phyloP scores from a whole-genome alignment of 2,113 vertebrate species.

The Gracilinanus agilis region DNA sequence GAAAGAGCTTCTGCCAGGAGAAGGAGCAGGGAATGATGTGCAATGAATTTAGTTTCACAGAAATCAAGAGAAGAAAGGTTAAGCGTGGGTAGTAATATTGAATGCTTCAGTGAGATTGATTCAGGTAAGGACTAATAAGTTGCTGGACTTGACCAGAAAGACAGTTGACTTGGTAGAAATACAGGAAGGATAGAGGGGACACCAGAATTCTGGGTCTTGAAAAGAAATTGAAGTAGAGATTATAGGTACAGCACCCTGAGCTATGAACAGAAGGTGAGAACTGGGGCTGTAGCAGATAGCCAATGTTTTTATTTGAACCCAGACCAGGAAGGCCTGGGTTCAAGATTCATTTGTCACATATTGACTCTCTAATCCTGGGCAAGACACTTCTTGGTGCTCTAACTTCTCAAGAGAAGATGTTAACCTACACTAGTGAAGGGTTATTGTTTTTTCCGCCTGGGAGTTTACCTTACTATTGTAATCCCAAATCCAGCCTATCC shows the following conservation, averaged over 20 bases:
- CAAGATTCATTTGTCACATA: not conserved
- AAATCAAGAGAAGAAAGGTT: not conserved
- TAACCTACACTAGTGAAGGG: not conserved
- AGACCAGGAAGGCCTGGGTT: not conserved
- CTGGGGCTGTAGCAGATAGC: not conserved
- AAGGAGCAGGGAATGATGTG: not conserved
- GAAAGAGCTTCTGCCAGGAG: not conserved
- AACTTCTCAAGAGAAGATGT: not conserved
- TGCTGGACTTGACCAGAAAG: not conserved
- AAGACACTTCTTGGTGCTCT: not conserved
- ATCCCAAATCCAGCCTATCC: not conserved
- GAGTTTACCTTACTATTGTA: not conserved
- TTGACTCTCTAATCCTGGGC: not conserved
- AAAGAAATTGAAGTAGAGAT: not conserved
- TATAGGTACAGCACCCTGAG: too few species aligned
- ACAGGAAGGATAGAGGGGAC: not conserved
- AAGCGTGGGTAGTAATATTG: not conserved
- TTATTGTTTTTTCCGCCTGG: not conserved
- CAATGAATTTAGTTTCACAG: not conserved
- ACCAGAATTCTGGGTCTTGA: not conserved
- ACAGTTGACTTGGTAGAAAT: not conserved
- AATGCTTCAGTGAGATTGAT: not conserved
- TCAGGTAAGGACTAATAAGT: not conserved
- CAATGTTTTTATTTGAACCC: not conserved
- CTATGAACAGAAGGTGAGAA: not conserved